A percentile compares a stretch with the other conserved stretches of the same genome.
Evolutionary conservation across 2,888 invertebrate genomes (phyloP).

Genomic region (Metopia argyrocephala): DNA sequence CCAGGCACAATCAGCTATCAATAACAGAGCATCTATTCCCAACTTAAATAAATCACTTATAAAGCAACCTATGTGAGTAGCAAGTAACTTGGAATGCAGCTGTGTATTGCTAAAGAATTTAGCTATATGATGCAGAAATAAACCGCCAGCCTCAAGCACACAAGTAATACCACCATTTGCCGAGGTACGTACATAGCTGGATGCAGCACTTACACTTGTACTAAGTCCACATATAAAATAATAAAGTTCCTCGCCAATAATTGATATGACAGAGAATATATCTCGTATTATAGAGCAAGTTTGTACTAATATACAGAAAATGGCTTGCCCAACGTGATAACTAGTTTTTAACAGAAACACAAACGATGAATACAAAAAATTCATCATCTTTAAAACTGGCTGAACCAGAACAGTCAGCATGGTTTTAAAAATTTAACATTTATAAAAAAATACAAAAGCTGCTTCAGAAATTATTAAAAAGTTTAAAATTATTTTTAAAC

Average conservation of each 20-base stretch:
- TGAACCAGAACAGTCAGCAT: conserved; percentile 47
- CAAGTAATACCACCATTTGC: conserved; percentile 63
- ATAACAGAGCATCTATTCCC: conserved; percentile 61
- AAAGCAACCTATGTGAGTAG: conserved; percentile 59
- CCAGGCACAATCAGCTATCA: conserved; percentile 67
- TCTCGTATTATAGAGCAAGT: conserved; percentile 49
- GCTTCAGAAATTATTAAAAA: background rate
- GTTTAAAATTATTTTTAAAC: background rate
- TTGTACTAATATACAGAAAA: conserved; percentile 57
- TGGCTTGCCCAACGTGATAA: conserved; percentile 65
- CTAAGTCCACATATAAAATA: conserved; percentile 64
- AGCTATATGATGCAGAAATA: conserved; percentile 59
- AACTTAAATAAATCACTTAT: conserved; percentile 52
- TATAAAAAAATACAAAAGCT: too few relatives aligned
- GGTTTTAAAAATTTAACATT: background rate
- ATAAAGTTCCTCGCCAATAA: conserved; percentile 67
- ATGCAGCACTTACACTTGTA: conserved; percentile 50
- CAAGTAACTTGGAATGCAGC: conserved; percentile 64
- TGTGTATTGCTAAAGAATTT: conserved; percentile 64
- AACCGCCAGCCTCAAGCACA: conserved; percentile 51
- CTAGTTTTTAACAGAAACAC: conserved; percentile 58
- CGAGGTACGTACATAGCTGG: conserved; percentile 60
- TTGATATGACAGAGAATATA: conserved; percentile 52
- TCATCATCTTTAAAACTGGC: conserved; percentile 50
- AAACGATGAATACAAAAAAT: conserved; percentile 34